Evolutionary conservation across 2,888 invertebrate species (phyloP).

Genomic region (Microdon myrmicae): DNA sequence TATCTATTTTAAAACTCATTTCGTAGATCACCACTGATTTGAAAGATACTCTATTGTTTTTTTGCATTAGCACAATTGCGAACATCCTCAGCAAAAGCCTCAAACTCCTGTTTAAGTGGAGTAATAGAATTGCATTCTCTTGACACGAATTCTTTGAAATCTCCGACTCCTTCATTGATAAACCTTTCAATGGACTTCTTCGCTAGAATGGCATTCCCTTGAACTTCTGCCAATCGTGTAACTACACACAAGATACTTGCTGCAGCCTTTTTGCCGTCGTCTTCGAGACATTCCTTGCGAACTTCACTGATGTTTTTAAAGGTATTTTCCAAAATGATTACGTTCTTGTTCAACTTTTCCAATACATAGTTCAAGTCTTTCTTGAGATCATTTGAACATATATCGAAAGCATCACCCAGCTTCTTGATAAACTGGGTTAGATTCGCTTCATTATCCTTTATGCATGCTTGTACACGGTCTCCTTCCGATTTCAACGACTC

Average conservation of each 20-base stretch:
- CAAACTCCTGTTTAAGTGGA: slow-evolving; percentile 21
- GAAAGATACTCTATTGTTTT: slow-evolving; percentile 36
- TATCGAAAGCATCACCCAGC: slow-evolving; percentile 24
- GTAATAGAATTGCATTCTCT: slow-evolving; percentile 15
- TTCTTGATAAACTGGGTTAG: slow-evolving; percentile 33
- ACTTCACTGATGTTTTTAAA: slow-evolving; percentile 1
- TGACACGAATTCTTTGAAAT: slow-evolving; percentile 6
- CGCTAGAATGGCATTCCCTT: slow-evolving; percentile 18
- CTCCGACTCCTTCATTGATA: slow-evolving; percentile 16
- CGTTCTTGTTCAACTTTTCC: slow-evolving; percentile 3
- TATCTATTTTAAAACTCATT: no score
- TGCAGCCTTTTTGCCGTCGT: slow-evolving; percentile 7
- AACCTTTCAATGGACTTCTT: slow-evolving; percentile 16
- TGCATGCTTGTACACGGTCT: slow-evolving; percentile 16
- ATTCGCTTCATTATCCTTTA: slow-evolving; percentile 29
- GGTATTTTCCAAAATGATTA: slow-evolving; percentile 1
- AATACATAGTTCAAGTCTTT: slow-evolving; percentile 9
- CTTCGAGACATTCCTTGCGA: slow-evolving; percentile 5
- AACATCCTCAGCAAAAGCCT: slow-evolving; percentile 11
- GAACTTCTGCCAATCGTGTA: slow-evolving; percentile 19
- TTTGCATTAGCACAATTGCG: slow-evolving; percentile 6
- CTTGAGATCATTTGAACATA: slow-evolving; percentile 28
- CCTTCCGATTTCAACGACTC: slow-evolving; percentile 16
- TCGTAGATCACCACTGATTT: no score
- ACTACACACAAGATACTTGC: slow-evolving; percentile 26